Evolutionary conservation across 1,140 invertebrate species (phyloP).

Genomic region (Mamestra configurata): DNA sequence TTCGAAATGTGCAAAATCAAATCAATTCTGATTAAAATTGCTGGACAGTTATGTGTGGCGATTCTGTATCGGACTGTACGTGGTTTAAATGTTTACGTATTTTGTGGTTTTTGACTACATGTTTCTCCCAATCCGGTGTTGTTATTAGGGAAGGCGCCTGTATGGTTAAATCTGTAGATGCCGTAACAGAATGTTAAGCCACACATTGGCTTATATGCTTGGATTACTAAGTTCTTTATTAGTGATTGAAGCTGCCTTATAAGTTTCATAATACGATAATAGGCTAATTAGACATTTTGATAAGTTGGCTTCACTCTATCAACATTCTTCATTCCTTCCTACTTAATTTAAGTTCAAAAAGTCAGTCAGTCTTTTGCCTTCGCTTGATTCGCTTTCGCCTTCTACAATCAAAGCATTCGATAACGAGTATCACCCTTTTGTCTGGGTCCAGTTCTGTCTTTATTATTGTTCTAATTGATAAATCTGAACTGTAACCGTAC

Average conservation of each 20-base stretch:
- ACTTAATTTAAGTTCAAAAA: too few relatives aligned
- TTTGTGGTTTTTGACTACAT: background rate
- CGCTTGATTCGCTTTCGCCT: background rate
- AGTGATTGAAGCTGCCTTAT: too few relatives aligned
- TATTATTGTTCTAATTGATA: background rate
- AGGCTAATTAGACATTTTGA: too few relatives aligned
- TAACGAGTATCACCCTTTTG: background rate
- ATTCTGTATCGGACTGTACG: background rate
- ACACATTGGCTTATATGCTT: too few relatives aligned
- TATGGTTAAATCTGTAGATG: too few relatives aligned
- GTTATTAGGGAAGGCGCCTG: too few relatives aligned
- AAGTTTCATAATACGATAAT: too few relatives aligned
- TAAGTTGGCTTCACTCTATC: too few relatives aligned
- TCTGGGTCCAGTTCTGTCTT: background rate
- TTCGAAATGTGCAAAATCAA: constrained; percentile 25
- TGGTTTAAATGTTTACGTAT: background rate
- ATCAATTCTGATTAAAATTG: constrained; percentile 20
- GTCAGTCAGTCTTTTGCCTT: too few relatives aligned
- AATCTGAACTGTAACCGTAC: constrained; percentile 2
- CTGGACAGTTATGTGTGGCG: background rate
- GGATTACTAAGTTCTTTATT: too few relatives aligned
- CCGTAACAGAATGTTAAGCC: too few relatives aligned
- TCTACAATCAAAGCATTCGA: background rate
- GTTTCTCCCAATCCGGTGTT: background rate
- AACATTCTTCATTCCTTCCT: too few relatives aligned